A percentile compares a stretch with the other conserved stretches of the same genome.
phyloP scores from a whole-genome alignment of 2,113 vertebrate species.

The Balaenoptera acutorostrata region DNA sequence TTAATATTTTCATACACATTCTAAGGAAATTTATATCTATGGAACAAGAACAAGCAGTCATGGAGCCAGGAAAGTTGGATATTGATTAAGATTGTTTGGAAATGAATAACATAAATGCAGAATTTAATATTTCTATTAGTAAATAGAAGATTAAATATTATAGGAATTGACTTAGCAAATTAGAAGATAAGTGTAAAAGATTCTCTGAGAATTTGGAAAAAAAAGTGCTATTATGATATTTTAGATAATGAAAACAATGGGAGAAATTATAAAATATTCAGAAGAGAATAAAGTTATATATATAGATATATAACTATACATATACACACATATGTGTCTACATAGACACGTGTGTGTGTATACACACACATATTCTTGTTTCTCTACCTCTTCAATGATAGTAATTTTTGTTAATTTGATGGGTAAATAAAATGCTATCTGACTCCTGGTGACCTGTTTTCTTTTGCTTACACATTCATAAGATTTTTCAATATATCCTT shows the following conservation, averaged over 20 bases:
- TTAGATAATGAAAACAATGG: background rate
- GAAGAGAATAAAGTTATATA: background rate
- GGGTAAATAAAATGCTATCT: background rate
- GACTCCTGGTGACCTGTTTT: background rate
- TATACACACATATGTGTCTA: background rate
- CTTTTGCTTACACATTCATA: background rate
- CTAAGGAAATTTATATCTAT: background rate
- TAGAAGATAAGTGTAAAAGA: background rate
- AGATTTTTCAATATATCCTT: background rate
- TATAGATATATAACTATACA: background rate
- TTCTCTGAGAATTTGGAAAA: background rate
- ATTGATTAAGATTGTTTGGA: background rate
- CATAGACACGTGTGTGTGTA: background rate
- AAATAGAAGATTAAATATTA: background rate
- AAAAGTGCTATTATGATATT: background rate
- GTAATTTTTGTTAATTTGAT: background rate
- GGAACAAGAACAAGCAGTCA: background rate
- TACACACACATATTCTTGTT: background rate
- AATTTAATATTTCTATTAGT: background rate
- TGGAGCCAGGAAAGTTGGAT: background rate
- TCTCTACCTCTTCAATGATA: background rate
- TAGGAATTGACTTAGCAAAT: background rate
- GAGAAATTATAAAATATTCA: background rate
- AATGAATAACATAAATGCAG: background rate
- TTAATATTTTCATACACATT: constrained; percentile 2